phyloP scores from a whole-genome alignment of 2,113 vertebrate species.

The Rhodinocichla rosea region DNA sequence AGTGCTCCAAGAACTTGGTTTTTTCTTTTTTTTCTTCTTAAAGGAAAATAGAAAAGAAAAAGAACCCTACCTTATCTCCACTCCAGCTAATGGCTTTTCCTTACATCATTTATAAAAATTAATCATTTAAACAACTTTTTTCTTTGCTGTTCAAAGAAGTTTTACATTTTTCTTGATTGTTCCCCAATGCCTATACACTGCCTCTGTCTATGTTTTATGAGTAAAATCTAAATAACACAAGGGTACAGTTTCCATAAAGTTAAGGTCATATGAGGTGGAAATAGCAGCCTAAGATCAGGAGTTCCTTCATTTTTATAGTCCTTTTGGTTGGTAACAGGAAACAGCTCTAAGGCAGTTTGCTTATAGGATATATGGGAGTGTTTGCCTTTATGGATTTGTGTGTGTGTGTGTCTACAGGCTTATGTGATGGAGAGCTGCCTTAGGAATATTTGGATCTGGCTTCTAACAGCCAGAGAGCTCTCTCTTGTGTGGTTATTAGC shows the following conservation, averaged over 20 bases:
- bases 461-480: neutral
- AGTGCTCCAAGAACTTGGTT: neutral
- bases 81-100: slow-evolving; percentile 35
- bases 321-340: slow-evolving; percentile 35
- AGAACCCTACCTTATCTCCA: neutral
- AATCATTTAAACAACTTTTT: slow-evolving; percentile 36
- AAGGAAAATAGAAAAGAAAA: neutral
- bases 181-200: neutral
- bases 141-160: neutral
- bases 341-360: neutral
- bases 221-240: slow-evolving; percentile 28
- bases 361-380: neutral
- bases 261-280: slow-evolving; percentile 28
- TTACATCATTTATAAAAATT: slow-evolving; percentile 9
- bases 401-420: neutral
- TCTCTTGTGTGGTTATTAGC: neutral
- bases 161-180: slow-evolving; percentile 40
- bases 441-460: neutral
- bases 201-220: slow-evolving; percentile 23
- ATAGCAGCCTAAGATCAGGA: slow-evolving; percentile 51
- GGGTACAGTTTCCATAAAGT: slow-evolving; percentile 17
- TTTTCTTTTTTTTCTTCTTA: neutral
- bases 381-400: neutral
- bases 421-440: neutral
- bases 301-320: slow-evolving; percentile 45